Percentiles rank a stretch among this genome's conserved stretches.
Evolutionary conservation across 1,140 invertebrate species (phyloP).

Genomic region (Philaenus spumarius): DNA sequence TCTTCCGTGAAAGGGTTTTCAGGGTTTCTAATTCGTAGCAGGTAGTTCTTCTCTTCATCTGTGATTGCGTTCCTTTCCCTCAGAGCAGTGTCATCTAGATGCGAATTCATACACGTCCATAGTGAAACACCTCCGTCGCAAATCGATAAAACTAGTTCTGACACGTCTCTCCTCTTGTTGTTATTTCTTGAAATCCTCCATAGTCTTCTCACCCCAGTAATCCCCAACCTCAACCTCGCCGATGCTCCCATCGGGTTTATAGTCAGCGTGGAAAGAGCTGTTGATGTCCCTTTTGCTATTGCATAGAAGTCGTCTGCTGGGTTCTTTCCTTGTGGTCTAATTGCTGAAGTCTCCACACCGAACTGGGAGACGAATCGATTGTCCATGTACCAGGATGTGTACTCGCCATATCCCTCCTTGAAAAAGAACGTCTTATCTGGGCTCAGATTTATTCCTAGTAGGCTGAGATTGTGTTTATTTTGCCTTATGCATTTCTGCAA

Average conservation of each 20-base stretch:
- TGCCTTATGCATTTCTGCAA: background rate
- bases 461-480: background rate
- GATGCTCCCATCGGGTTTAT: background rate
- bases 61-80: background rate
- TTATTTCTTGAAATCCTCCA: background rate
- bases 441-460: conserved; percentile 1
- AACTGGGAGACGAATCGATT: conserved; percentile 3
- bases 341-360: conserved; percentile 2
- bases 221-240: background rate
- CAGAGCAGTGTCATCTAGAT: background rate
- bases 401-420: background rate
- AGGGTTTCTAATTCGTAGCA: background rate
- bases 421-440: conserved; percentile 1
- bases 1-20: background rate
- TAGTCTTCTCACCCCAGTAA: background rate
- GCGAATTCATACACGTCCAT: background rate
- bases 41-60: background rate
- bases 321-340: conserved; percentile 4
- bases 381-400: background rate
- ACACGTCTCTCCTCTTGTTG: background rate
- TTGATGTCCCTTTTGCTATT: background rate
- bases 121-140: background rate
- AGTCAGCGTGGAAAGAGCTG: background rate
- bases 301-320: background rate
- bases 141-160: background rate